Evolutionary conservation across 2,797 vertebrate species (phyloP).

Genomic region (Coregonus ussuriensis): DNA sequence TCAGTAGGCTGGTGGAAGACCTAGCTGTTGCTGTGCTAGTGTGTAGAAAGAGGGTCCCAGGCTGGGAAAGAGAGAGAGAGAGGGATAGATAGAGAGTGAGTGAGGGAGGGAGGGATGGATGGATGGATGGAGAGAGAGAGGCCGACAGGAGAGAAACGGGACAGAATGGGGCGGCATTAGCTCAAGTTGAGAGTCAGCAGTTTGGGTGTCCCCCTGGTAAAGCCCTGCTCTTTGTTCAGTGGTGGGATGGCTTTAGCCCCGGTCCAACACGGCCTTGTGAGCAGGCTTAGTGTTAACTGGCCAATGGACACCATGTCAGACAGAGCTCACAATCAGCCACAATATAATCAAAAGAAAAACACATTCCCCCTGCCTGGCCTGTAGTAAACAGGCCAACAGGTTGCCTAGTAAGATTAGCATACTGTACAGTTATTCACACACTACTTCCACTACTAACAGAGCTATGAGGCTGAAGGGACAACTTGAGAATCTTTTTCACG

Average conservation of each 20-base stretch:
- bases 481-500: background rate
- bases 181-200: constrained; percentile 77
- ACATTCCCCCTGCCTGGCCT: constrained; percentile 24
- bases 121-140: constrained; percentile 14
- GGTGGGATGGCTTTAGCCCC: constrained; percentile 69
- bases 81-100: constrained; percentile 10
- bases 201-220: constrained; percentile 70
- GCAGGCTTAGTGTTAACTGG: constrained; percentile 72
- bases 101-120: constrained; percentile 4
- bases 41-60: constrained; percentile 12
- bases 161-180: constrained; percentile 72
- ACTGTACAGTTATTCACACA: constrained; percentile 10
- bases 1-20: constrained; percentile 7
- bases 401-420: background rate
- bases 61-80: constrained; percentile 20
- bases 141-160: constrained; percentile 53
- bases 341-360: constrained; percentile 43
- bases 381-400: constrained; percentile 17
- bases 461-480: background rate
- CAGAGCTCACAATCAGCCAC: constrained; percentile 40
- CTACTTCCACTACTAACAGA: background rate
- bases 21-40: background rate
- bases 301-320: constrained; percentile 66
- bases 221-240: constrained; percentile 73
- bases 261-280: constrained; percentile 69